Conservation (phyloP, 2,113 vertebrate species). For the Pachypanchax playfairii region DNA sequence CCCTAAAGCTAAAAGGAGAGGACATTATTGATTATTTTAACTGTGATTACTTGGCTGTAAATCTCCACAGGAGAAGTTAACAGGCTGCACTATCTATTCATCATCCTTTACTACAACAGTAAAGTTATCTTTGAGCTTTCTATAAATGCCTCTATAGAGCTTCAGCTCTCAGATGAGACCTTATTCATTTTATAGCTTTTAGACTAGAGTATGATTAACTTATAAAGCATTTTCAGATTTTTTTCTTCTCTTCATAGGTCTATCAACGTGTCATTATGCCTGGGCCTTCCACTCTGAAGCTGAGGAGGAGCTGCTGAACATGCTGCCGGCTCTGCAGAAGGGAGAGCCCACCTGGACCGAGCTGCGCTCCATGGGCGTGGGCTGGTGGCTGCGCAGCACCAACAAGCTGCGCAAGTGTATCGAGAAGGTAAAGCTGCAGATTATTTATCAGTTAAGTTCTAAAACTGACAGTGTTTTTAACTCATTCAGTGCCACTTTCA, state of each 20-base stretch:
- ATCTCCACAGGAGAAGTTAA: slow-evolving; percentile 11
- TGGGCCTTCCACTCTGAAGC: slow-evolving; percentile 99
- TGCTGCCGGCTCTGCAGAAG: slow-evolving; percentile 92
- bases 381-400: slow-evolving; percentile 96
- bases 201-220: neutral
- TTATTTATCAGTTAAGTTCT: neutral
- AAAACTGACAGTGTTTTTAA: neutral
- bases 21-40: neutral
- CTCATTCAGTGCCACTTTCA: too few species aligned
- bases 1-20: slow-evolving; percentile 8
- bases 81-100: slow-evolving; percentile 17
- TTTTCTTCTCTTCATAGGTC: slow-evolving; percentile 72
- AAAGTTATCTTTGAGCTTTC: slow-evolving; percentile 20
- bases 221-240: neutral
- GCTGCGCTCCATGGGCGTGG: slow-evolving; percentile 93
- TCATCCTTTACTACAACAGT: slow-evolving; percentile 22
- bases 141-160: neutral
- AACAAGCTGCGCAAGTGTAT: slow-evolving; percentile 90
- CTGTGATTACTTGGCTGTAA: slow-evolving; percentile 17
- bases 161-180: too few species aligned
- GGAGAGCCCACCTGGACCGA: slow-evolving; percentile 90
- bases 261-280: slow-evolving; percentile 94
- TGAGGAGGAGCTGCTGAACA: slow-evolving; percentile 92
- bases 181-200: too few species aligned
- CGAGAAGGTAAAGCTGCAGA: slow-evolving; percentile 86